These are phyloP conservation scores for Gnatocerus cornutus DNA, from an alignment of 2,888 invertebrate species.

Conservation along the genomic window DNA sequence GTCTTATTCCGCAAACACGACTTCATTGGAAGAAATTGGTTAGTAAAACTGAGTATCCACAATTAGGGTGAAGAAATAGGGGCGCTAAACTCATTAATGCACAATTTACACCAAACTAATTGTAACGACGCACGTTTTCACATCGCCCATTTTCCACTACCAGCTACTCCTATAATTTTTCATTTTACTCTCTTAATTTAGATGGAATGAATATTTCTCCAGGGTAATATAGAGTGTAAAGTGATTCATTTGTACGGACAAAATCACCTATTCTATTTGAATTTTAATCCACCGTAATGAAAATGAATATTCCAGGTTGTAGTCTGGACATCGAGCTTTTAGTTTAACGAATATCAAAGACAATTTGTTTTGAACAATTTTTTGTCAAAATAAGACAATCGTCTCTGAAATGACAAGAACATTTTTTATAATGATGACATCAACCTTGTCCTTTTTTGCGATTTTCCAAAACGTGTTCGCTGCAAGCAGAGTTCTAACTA, in stretches of 20 bases:
- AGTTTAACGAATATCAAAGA: background rate
- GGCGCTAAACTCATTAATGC: constrained; percentile 18
- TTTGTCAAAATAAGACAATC: too few species aligned
- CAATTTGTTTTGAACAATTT: too few species aligned
- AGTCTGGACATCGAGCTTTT: background rate
- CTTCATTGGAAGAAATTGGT: background rate
- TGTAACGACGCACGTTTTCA: constrained; percentile 10
- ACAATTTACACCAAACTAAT: constrained; percentile 10
- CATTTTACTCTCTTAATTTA: constrained; percentile 8
- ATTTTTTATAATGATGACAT: too few species aligned
- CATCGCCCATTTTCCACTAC: constrained; percentile 1
- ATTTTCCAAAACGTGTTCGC: background rate
- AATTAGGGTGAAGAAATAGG: constrained; percentile 8
- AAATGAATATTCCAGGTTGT: constrained; percentile 11
- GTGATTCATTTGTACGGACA: background rate
- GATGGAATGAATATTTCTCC: constrained; percentile 13
- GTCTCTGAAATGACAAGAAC: too few species aligned
- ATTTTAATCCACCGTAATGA: constrained; percentile 5
- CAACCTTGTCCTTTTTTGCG: background rate
- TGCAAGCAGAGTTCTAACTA: background rate
- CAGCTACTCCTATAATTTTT: constrained; percentile 11
- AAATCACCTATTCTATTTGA: background rate
- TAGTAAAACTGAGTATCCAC: constrained; percentile 11
- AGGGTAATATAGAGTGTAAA: constrained; percentile 10
- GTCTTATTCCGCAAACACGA: too few species aligned